Conservation (phyloP, 2,113 vertebrate species). For the Tamias sibiricus region DNA sequence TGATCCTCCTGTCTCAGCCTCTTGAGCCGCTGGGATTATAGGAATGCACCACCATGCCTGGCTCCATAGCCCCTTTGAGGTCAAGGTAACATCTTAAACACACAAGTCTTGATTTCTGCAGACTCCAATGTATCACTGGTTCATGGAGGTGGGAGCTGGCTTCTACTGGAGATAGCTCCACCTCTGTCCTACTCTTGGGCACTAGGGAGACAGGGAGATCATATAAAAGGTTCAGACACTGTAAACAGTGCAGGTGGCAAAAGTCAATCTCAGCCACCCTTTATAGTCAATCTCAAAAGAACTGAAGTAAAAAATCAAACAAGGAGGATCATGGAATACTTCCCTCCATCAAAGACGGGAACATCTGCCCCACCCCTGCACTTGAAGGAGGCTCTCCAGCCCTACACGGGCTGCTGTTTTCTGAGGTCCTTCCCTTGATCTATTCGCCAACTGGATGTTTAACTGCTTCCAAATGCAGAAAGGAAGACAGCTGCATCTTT, state of each 20-base stretch:
- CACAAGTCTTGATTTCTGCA: background rate
- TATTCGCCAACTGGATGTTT: too few species aligned
- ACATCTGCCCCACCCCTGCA: accelerated
- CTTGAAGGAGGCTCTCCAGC: background rate
- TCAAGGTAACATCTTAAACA: background rate
- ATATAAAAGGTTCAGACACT: background rate
- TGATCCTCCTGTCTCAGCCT: too few species aligned
- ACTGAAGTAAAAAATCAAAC: background rate
- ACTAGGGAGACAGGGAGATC: background rate
- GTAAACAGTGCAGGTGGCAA: background rate
- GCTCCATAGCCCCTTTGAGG: background rate
- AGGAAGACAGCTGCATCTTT: background rate
- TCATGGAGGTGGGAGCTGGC: background rate
- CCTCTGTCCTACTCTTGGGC: background rate
- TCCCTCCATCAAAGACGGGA: background rate
- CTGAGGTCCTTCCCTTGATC: background rate
- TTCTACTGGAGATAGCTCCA: background rate
- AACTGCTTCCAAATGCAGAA: background rate
- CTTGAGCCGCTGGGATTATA: too few species aligned
- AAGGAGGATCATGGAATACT: background rate
- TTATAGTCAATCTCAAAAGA: background rate
- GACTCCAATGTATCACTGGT: background rate
- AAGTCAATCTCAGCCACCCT: background rate
- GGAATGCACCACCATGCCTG: too few species aligned
- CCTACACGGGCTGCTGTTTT: background rate